Base-by-base conservation (phyloP, 2,888 invertebrate genomes). In the Neocrepidodera transversa region DNA sequence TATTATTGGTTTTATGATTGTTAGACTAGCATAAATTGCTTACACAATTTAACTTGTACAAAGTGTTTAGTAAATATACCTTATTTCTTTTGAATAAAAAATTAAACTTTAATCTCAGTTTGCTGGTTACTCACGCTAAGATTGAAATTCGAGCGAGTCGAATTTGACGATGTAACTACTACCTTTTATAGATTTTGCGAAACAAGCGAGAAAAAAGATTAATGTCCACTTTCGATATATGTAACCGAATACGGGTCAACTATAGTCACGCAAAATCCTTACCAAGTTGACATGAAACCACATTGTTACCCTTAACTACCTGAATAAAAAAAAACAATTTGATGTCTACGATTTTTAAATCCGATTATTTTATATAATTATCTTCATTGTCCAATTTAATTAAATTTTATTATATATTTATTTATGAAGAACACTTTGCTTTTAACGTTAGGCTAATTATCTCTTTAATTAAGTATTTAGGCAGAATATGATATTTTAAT, bases 171-270 rank as follows among this genome's bases (percentile, higher is more conserved):
- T 47, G 32, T 54, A 55, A 55, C 36, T 30, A 55, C 35, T 13
- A 42, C 20, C 40, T 20, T 48, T 30, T n/a, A 49, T 49, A 49
- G 48, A 56, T 56, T 48, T 18, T 48, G 40, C 32, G 56, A 17
- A 49, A 56, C 56, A 28, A 56, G 42, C 48, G 13, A 38, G 40
- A 28, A 52, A 55, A 56, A 49, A 56, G 49, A 56, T 56, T 56
- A 49, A 54, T 54, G 40, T 54, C 54, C 58, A 58, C 38, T 52
- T 52, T 58, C 58, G 52, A 58, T 58, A 16, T 58, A 26, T 52
- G 47, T 47, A 45, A 47, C 47, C 13, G 47, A 52, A 45, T 51
- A 52, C 38, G 38, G 51, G 52, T 52, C 58, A 52, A n/a, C 16
- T 51, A 17, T 30, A 52, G 58, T 58, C 58, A 58, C 58, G 58